phyloP scores from a whole-genome alignment of 2,888 invertebrate species.

The Drosophila eohydei region DNA sequence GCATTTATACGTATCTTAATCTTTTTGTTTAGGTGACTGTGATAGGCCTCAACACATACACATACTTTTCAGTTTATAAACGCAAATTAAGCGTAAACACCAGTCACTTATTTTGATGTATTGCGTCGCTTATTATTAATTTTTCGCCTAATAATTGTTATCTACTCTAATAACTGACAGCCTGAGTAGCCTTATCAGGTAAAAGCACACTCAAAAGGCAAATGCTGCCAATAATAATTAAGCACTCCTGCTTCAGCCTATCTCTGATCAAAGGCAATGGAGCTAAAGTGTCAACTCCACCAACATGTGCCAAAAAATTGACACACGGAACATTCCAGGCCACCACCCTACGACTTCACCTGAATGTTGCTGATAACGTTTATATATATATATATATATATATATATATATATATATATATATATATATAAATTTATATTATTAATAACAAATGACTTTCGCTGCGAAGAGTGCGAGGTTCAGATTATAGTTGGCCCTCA shows the following conservation, averaged over 20 bases:
- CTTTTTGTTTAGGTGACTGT: background rate
- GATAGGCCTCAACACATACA: background rate
- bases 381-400: conserved; percentile 6
- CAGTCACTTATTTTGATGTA: conserved; percentile 8
- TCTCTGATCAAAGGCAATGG: conserved; percentile 49
- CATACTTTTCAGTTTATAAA: background rate
- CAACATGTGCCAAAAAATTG: conserved; percentile 34
- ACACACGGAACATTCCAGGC: conserved; percentile 3
- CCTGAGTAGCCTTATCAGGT: conserved; percentile 46
- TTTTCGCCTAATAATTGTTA: conserved; percentile 38
- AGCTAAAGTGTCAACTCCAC: conserved; percentile 7
- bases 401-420: background rate
- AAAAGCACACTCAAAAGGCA: conserved; percentile 40
- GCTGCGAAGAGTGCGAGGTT: background rate
- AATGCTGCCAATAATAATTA: conserved; percentile 74
- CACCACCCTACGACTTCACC: conserved; percentile 3
- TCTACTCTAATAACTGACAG: conserved; percentile 43
- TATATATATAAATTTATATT: conserved; percentile 6
- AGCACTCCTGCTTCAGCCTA: conserved; percentile 49
- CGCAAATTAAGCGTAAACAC: conserved; percentile 8
- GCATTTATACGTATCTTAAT: background rate
- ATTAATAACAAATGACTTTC: conserved; percentile 36
- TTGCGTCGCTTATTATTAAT: conserved; percentile 17
- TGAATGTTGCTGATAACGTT: conserved; percentile 23
- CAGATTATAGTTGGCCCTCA: conserved; percentile 11